A percentile compares a stretch with the other conserved stretches of the same genome.
These are phyloP conservation scores for Hirtodrosophila histrioides DNA, from an alignment of 2,888 invertebrate species.

Conservation along the genomic window DNA sequence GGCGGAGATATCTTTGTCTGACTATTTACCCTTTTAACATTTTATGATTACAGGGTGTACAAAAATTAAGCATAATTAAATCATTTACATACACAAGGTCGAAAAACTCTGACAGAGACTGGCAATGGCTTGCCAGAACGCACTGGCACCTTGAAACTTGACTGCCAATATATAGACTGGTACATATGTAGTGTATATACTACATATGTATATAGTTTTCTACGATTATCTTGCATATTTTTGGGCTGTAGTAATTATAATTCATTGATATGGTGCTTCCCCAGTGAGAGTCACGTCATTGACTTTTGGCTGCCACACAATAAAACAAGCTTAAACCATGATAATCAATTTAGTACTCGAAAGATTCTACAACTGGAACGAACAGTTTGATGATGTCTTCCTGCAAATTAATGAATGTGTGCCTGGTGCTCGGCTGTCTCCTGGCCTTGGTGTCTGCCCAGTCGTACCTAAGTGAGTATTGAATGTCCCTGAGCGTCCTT, in stretches of 20 bases:
- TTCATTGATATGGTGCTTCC: constrained; percentile 34
- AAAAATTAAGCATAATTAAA: too few species aligned
- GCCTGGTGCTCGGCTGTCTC: constrained; percentile 42
- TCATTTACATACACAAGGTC: too few species aligned
- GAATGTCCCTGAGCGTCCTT: too few species aligned
- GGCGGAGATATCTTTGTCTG: too few species aligned
- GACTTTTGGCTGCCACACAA: background rate
- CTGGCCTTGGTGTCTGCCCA: constrained; percentile 29
- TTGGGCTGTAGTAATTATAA: background rate
- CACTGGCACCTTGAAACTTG: too few species aligned
- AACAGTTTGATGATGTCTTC: constrained; percentile 29
- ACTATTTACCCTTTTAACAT: too few species aligned
- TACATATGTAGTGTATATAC: too few species aligned
- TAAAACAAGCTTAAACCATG: constrained; percentile 40
- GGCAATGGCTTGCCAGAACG: too few species aligned
- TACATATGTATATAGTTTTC: background rate
- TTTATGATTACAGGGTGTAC: too few species aligned
- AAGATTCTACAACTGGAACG: constrained; percentile 10
- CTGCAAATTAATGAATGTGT: constrained; percentile 16
- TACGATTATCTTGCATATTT: constrained; percentile 12
- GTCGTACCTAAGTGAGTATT: constrained; percentile 42
- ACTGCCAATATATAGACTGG: too few species aligned
- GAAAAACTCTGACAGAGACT: too few species aligned
- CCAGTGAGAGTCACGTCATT: constrained; percentile 15
- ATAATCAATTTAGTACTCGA: constrained; percentile 46